Evolutionary conservation across 2,113 vertebrate species (phyloP).

Genomic region (Xyrauchen texanus): DNA sequence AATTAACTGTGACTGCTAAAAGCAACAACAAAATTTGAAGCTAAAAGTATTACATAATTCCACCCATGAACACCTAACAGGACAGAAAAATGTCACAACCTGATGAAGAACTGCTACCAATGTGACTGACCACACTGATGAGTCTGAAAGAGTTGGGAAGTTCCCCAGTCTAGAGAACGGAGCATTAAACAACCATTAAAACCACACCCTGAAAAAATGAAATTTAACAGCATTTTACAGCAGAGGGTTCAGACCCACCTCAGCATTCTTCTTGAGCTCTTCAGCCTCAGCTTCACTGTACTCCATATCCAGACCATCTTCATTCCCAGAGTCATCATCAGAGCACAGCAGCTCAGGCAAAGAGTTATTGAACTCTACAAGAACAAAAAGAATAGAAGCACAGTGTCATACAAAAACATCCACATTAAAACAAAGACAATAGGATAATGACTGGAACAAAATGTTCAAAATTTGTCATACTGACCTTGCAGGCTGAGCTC

Average conservation of each 20-base stretch:
- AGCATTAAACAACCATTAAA: not conserved
- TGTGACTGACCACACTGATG: constrained; percentile 98
- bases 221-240: not conserved
- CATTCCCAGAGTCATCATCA: constrained; percentile 97
- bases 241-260: constrained; percentile 71
- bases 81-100: constrained; percentile 71
- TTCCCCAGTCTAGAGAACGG: constrained; percentile 81
- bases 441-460: no score
- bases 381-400: not conserved
- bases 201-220: not conserved
- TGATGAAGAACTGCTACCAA: constrained; percentile 96
- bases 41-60: no score
- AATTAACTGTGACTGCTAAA: no score
- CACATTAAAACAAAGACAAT: not conserved
- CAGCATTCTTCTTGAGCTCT: constrained; percentile 92
- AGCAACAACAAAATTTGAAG: no score
- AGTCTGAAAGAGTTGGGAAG: constrained; percentile 92
- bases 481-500: constrained; percentile 97
- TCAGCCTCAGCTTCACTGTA: constrained; percentile 91
- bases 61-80: no score
- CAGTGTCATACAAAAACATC: not conserved
- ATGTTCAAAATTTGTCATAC: not conserved
- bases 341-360: constrained; percentile 87
- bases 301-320: constrained; percentile 94
- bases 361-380: constrained; percentile 92